Conservation (phyloP, 2,888 invertebrate genomes). For the Caenorhabditis parvicauda region DNA sequence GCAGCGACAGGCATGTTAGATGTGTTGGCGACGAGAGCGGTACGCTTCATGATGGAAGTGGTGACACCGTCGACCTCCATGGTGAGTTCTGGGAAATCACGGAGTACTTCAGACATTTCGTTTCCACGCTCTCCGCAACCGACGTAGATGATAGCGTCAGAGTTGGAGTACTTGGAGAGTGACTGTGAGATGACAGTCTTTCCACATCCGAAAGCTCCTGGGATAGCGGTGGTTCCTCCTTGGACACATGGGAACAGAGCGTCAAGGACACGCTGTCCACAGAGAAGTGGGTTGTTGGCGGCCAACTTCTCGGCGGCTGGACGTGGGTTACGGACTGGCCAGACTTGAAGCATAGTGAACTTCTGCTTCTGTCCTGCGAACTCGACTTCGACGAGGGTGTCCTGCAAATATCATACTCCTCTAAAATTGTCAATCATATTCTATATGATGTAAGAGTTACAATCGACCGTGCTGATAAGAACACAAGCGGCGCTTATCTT, state of each 20-base stretch:
- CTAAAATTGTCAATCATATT: no score
- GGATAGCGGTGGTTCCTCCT: conserved; percentile 63
- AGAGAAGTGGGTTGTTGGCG: conserved; percentile 94
- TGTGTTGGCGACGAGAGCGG: conserved; percentile 96
- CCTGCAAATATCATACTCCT: conserved; percentile 71
- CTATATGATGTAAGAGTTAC: not conserved
- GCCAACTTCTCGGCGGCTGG: conserved; percentile 94
- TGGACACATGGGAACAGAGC: conserved; percentile 87
- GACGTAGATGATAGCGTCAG: conserved; percentile 97
- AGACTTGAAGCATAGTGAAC: conserved; percentile 90
- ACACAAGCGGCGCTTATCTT: no score
- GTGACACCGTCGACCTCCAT: conserved; percentile 90
- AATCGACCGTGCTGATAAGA: not conserved
- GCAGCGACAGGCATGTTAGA: conserved; percentile 99
- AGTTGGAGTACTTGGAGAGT: conserved; percentile 98
- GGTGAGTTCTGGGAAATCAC: conserved; percentile 96
- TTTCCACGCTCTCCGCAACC: conserved; percentile 99
- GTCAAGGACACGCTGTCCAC: conserved; percentile 96
- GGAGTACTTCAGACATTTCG: conserved; percentile 96
- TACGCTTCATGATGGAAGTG: conserved; percentile 99
- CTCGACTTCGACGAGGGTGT: conserved; percentile 93
- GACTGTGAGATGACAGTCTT: conserved; percentile 99
- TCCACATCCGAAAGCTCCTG: conserved; percentile 92
- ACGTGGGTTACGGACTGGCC: conserved; percentile 97
- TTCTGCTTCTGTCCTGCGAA: conserved; percentile 91